phyloP scores from a whole-genome alignment of 1,140 invertebrate species.

The Drosophila nigromelanica region DNA sequence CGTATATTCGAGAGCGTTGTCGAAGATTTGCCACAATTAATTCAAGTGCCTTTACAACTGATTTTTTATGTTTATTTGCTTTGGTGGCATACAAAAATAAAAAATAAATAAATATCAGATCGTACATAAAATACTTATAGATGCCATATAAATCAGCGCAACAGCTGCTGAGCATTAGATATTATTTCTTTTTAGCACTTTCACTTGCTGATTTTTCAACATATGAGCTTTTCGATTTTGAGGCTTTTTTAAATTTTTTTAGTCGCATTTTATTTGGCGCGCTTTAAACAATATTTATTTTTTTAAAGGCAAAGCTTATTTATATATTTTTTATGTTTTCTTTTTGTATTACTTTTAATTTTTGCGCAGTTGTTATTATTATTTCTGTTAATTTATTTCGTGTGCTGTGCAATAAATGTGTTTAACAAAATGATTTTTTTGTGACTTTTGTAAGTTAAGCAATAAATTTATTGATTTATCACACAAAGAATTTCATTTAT shows the following conservation, averaged over 20 bases:
- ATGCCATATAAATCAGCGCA: conserved; percentile 55
- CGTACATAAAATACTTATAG: conserved; percentile 43
- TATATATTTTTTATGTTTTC: not conserved
- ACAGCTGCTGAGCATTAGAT: conserved; percentile 48
- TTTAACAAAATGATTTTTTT: conserved; percentile 30
- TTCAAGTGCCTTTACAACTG: conserved; percentile 26
- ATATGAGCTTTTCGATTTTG: conserved; percentile 24
- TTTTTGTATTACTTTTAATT: conserved; percentile 10
- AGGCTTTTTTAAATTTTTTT: conserved; percentile 6
- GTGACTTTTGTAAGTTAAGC: not conserved
- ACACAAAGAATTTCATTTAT: not conserved
- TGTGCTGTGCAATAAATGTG: conserved; percentile 1
- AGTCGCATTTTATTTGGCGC: conserved; percentile 20
- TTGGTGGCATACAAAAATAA: conserved; percentile 13
- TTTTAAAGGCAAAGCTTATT: not conserved
- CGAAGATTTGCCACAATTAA: conserved; percentile 34
- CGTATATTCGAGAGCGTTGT: conserved; percentile 6
- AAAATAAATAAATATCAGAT: conserved; percentile 8
- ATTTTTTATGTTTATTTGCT: conserved; percentile 48
- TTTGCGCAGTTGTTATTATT: conserved; percentile 23
- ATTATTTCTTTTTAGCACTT: conserved; percentile 57
- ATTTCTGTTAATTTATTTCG: conserved; percentile 28
- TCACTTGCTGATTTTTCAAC: conserved; percentile 63
- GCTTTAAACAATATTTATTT: conserved; percentile 26
- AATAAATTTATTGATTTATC: conserved; percentile 19